Conservation (phyloP, 2,797 vertebrate genomes). For the Leuciscus waleckii region DNA sequence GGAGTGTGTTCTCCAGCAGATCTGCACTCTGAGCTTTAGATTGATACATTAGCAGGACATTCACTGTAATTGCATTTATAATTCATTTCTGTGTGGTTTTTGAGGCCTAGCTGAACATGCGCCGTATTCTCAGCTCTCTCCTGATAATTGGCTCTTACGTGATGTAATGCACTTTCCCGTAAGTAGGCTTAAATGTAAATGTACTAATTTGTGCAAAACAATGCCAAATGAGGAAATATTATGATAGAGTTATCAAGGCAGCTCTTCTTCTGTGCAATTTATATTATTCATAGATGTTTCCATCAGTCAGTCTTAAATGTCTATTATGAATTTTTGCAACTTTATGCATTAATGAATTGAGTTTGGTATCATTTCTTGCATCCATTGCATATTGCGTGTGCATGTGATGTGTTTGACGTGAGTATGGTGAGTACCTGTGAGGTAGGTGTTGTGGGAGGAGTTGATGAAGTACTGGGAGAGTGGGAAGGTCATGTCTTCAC, state of each 20-base stretch:
- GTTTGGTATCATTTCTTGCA: background rate
- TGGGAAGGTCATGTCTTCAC: constrained; percentile 97
- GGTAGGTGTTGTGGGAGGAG: constrained; percentile 98
- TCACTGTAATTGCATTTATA: constrained; percentile 13
- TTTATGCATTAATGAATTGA: background rate
- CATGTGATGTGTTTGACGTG: background rate
- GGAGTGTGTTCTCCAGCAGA: background rate
- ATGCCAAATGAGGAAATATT: background rate
- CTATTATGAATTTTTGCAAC: background rate
- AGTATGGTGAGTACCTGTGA: constrained; percentile 84
- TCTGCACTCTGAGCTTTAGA: background rate
- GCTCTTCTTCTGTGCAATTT: too few relatives aligned
- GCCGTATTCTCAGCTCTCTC: background rate
- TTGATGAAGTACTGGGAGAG: constrained; percentile 98
- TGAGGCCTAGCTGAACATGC: background rate
- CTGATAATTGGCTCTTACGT: background rate
- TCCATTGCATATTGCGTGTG: background rate
- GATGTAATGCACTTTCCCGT: background rate
- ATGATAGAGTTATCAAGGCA: background rate
- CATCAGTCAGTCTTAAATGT: background rate
- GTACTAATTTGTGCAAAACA: background rate
- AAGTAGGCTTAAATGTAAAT: background rate
- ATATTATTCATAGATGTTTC: background rate
- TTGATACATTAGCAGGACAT: constrained; percentile 7
- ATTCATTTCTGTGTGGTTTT: background rate